Evolutionary conservation across 2,797 vertebrate species (phyloP).

Genomic region (Leptodon cayanensis): DNA sequence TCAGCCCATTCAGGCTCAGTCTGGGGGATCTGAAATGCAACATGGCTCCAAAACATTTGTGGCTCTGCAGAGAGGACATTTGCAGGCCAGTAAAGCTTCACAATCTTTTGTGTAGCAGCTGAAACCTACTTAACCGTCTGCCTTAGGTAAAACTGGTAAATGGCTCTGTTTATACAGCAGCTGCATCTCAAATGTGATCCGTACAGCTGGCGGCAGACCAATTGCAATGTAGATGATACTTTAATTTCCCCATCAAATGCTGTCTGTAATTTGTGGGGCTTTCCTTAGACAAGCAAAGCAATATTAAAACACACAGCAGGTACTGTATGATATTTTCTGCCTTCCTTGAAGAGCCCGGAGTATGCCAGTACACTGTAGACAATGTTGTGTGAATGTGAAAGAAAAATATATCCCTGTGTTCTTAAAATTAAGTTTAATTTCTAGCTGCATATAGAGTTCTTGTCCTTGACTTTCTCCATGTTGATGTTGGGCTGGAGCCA

Average conservation of each 20-base stretch:
- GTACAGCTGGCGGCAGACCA: constrained; percentile 32
- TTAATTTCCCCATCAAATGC: constrained; percentile 54
- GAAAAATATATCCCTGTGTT: constrained; percentile 22
- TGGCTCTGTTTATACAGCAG: constrained; percentile 45
- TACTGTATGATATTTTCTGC: constrained; percentile 13
- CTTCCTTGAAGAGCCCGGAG: not conserved
- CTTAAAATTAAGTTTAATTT: constrained; percentile 51
- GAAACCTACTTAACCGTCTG: constrained; percentile 41
- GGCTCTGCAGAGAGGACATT: constrained; percentile 3
- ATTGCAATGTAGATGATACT: constrained; percentile 46
- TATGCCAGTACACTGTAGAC: not conserved
- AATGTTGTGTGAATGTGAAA: constrained; percentile 15
- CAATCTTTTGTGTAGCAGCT: constrained; percentile 47
- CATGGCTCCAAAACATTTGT: not conserved
- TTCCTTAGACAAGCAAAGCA: constrained; percentile 33
- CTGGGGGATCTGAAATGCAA: constrained; percentile 25
- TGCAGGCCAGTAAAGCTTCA: constrained; percentile 18
- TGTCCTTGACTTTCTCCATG: not conserved
- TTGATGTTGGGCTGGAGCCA: constrained; percentile 57
- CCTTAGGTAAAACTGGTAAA: constrained; percentile 57
- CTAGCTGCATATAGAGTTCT: not conserved
- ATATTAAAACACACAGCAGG: not conserved
- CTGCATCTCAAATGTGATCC: constrained; percentile 46
- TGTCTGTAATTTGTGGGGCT: constrained; percentile 36
- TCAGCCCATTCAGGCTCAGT: not conserved